Conservation (phyloP, 1,140 invertebrate genomes). For the Apis mellifera region Amel_HAv3.1 CM009933.2:5072001-5072500, state of each 20-base stretch:
- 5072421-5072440: not conserved
- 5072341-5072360: not conserved
- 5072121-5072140: constrained; percentile 42
- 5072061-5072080: constrained; percentile 48
- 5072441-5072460: not conserved
- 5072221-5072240: constrained; percentile 12
- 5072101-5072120: constrained; percentile 56
- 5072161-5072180: constrained; percentile 14
- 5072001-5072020: constrained; percentile 28
- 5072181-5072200: constrained; percentile 57
- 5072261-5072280: not conserved
- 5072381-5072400: not conserved
- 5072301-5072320: not conserved
- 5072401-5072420: constrained; percentile 7
- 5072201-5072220: constrained; percentile 35
- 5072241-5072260: constrained; percentile 10
- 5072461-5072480: not conserved
- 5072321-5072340: constrained; percentile 23
- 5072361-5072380: not conserved
- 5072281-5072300: constrained; percentile 39
- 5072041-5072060: constrained; percentile 63
- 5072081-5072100: not conserved
- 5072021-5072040: constrained; percentile 29
- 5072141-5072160: constrained; percentile 37
- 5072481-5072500: not conserved